A percentile compares a stretch with the other conserved stretches of the same genome.
These are phyloP conservation scores for Loxodonta africana DNA, from an alignment of 2,113 vertebrate species.

Conservation along the genomic window DNA sequence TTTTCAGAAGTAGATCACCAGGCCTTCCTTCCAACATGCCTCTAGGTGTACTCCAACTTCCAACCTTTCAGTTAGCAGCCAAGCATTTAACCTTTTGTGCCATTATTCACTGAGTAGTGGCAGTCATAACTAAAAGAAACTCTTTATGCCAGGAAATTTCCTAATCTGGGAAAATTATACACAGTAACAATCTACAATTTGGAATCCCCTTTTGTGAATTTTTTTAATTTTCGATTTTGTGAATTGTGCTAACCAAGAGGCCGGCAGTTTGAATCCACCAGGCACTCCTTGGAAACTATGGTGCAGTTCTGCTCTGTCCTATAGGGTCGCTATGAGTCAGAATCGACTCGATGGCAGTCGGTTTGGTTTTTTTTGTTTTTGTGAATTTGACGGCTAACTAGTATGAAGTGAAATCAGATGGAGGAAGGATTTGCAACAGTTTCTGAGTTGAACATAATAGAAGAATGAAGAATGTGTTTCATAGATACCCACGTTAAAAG, in stretches of 20 bases:
- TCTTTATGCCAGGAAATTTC: neutral
- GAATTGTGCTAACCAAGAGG: no score
- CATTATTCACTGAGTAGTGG: neutral
- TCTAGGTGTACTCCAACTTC: neutral
- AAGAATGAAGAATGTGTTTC: neutral
- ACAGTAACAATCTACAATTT: conserved; percentile 16
- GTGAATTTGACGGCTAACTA: neutral
- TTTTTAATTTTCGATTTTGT: no score
- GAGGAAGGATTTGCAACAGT: neutral
- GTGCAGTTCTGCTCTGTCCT: no score
- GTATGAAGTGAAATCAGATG: neutral
- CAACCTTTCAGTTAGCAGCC: neutral
- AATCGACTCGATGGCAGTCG: no score
- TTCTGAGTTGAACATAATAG: neutral
- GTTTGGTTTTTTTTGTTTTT: neutral
- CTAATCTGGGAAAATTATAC: neutral
- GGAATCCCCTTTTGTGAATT: neutral
- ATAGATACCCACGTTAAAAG: neutral
- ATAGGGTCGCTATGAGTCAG: no score
- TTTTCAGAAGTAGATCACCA: no score
- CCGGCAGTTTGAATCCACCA: no score
- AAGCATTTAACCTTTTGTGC: neutral
- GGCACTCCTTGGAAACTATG: no score
- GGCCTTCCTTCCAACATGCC: no score
- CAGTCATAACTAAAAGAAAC: neutral